Conservation (phyloP, 2,113 vertebrate species). For the Cyanoderma ruficeps region DNA sequence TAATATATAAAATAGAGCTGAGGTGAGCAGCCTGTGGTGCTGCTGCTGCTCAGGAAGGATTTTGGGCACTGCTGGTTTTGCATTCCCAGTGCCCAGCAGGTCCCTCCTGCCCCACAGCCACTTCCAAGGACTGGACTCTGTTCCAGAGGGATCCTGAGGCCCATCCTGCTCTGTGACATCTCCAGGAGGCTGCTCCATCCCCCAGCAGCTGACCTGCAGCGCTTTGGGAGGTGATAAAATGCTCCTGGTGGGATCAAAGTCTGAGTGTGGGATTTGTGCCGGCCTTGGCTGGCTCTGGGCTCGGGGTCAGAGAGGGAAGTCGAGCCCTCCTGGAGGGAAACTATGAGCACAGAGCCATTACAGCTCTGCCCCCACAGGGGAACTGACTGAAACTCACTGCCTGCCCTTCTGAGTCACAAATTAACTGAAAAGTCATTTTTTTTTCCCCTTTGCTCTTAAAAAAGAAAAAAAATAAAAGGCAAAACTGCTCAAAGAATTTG, state of each 20-base stretch:
- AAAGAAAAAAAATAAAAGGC: neutral
- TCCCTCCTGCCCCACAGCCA: neutral
- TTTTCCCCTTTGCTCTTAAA: neutral
- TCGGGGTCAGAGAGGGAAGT: neutral
- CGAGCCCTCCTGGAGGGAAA: neutral
- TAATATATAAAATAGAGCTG: neutral
- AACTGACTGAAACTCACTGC: neutral
- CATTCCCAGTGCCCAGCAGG: neutral
- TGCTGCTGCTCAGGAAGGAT: neutral
- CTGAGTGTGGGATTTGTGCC: neutral
- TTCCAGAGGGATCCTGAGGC: neutral
- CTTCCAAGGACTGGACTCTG: neutral
- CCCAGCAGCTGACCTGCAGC: rapidly evolving
- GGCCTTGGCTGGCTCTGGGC: neutral
- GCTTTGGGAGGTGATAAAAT: neutral
- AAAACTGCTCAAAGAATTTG: neutral
- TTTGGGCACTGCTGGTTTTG: neutral
- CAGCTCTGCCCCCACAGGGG: neutral
- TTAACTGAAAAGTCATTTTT: neutral
- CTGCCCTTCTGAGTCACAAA: neutral
- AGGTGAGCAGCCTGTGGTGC: neutral
- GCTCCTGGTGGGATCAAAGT: neutral
- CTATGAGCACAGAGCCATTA: neutral
- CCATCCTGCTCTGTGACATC: neutral
- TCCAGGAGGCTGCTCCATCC: neutral